Evolutionary conservation across 2,797 vertebrate species (phyloP), one percentile per base, ranked within the genome.

Genomic region (Pygocentrus nattereri): DNA sequence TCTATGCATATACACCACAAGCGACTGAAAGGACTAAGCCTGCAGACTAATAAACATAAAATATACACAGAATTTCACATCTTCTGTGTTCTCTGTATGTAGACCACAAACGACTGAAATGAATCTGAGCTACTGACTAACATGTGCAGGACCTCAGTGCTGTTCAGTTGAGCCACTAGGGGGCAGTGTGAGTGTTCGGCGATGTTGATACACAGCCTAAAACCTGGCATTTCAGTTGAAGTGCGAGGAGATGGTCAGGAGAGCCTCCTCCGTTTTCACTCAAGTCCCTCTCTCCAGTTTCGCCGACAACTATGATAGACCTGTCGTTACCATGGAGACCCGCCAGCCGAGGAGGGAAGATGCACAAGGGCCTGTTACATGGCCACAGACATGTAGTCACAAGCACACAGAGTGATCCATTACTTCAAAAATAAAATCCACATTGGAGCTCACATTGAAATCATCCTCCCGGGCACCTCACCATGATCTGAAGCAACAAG

Each of bases 241-340:
- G 70, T 52, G 54, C 19, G 69, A 54, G 38, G 67, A 74, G 41
- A 78, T 41, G 78, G 44, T 75, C 65, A 67, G 78, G 80, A 89
- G 83, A 88, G 89, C 85, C 89, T 92, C 89, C 82, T 90, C 90
- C 82, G 75, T 86, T 92, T 90, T 85, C 92, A 92, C 93, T 93
- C 91, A 93, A 92, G 93, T 92, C 89, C 88, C 85, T 90, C 91
- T 91, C 88, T 84, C 84, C 82, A 89, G 90, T 90, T 87, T 84
- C 25, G 84, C 88, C 89, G 85, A 91, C 88, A 90, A 90, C 89
- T 79, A 85, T 89, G 89, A 92, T 91, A 89, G 90, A 94, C 90
- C 92, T 92, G 93, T 65, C 84, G 93, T 95, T 94, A 92, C 94
- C 92, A 93, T 94, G 93, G 94, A 90, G 91, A 95, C 94, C 81